Evolutionary conservation across 2,113 vertebrate species (phyloP).

Genomic region (Nibea coibor): DNA sequence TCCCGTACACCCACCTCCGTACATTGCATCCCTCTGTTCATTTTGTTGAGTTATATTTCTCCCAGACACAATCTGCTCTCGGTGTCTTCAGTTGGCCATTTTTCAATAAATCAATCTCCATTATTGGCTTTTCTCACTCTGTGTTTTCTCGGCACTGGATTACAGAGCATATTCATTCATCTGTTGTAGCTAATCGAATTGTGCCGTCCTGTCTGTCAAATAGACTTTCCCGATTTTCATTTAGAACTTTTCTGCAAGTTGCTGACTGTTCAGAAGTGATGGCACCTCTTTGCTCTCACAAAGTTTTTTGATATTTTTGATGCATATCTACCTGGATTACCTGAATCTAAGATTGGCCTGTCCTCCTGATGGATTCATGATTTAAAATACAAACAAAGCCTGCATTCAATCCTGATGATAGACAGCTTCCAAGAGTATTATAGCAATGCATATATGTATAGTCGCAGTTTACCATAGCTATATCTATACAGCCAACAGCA

Average conservation of each 20-base stretch:
- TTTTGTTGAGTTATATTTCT: slow-evolving; percentile 25
- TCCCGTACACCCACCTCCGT: neutral
- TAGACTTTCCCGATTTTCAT: neutral
- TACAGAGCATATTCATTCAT: slow-evolving; percentile 7
- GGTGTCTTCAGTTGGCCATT: slow-evolving; percentile 25
- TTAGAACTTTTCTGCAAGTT: neutral
- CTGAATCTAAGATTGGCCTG: neutral
- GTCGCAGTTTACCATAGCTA: neutral
- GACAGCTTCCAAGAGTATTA: neutral
- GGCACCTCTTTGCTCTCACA: slow-evolving; percentile 2
- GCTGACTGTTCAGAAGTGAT: slow-evolving; percentile 11
- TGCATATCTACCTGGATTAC: slow-evolving; percentile 5
- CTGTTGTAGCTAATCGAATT: slow-evolving; percentile 16
- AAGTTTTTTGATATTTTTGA: slow-evolving; percentile 9
- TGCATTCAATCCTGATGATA: neutral
- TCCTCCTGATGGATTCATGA: neutral
- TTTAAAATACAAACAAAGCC: neutral
- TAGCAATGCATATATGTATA: neutral
- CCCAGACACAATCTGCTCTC: slow-evolving; percentile 14
- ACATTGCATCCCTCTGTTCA: slow-evolving; percentile 5
- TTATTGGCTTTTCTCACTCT: slow-evolving; percentile 16
- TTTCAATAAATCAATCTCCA: slow-evolving; percentile 36
- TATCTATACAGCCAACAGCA: neutral
- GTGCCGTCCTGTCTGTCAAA: slow-evolving; percentile 9
- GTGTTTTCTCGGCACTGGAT: neutral